phyloP scores from a whole-genome alignment of 2,797 vertebrate species.

The Oceanodroma leucorhoa region DNA sequence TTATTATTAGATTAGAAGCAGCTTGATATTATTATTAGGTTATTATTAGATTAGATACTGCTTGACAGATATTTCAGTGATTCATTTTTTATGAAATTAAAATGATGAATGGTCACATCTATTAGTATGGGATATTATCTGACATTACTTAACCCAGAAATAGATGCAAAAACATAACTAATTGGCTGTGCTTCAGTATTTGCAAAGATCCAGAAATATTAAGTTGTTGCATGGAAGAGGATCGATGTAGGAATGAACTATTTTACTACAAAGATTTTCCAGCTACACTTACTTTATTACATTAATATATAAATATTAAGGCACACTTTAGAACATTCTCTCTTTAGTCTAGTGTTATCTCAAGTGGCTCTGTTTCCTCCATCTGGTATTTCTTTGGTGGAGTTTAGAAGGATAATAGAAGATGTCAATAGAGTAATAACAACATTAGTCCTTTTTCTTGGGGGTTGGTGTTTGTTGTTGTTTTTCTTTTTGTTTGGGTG shows the following conservation, averaged over 20 bases:
- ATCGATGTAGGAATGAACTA: background rate
- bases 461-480: accelerated
- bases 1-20: background rate
- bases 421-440: background rate
- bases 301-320: background rate
- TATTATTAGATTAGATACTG: background rate
- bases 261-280: background rate
- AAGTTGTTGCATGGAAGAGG: background rate
- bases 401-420: background rate
- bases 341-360: background rate
- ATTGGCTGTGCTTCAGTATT: background rate
- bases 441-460: background rate
- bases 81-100: background rate
- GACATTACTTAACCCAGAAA: background rate
- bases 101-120: background rate
- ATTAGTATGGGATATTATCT: background rate
- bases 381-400: background rate
- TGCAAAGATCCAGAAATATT: background rate
- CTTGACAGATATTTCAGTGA: background rate
- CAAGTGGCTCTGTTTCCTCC: background rate
- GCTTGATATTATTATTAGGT: background rate
- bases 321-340: background rate
- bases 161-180: background rate
- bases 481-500: no score
- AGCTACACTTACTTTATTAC: background rate